Percentiles rank a stretch among this genome's conserved stretches.
Conservation (phyloP, 2,113 vertebrate species). For the Gobius niger region DNA sequence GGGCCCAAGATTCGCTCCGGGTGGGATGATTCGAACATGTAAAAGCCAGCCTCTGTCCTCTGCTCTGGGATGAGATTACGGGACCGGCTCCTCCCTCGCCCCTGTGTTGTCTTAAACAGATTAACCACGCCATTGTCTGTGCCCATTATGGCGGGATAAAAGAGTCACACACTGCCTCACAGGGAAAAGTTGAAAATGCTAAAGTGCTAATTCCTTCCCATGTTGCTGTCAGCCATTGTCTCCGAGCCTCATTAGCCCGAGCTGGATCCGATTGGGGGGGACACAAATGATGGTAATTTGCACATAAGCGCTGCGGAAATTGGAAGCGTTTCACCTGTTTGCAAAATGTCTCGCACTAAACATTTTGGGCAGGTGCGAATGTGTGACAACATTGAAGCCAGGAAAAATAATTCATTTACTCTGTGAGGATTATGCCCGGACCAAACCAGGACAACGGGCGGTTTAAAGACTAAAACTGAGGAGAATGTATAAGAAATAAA, state of each 20-base stretch:
- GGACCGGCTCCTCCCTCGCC: conserved; percentile 51
- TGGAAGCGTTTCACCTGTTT: conserved; percentile 25
- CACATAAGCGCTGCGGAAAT: conserved; percentile 10
- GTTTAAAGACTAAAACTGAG: too few species aligned
- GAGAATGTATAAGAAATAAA: too few species aligned
- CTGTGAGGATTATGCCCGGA: neutral
- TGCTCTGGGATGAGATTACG: conserved; percentile 63
- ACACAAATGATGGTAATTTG: conserved; percentile 23
- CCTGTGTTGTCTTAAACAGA: conserved; percentile 64
- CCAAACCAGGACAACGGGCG: too few species aligned
- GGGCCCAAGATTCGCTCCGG: conserved; percentile 21
- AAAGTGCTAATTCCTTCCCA: conserved; percentile 53
- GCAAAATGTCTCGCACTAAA: conserved; percentile 15
- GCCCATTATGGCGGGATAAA: conserved; percentile 63
- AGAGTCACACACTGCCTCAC: conserved; percentile 43
- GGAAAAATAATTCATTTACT: neutral
- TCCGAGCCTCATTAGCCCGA: conserved; percentile 48
- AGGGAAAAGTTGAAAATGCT: conserved; percentile 53
- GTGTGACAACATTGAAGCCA: conserved; percentile 1
- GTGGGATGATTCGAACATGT: conserved; percentile 50
- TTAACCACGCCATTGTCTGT: conserved; percentile 67
- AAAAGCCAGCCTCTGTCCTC: conserved; percentile 46
- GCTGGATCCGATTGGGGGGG: conserved; percentile 41
- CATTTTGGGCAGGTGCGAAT: conserved; percentile 13
- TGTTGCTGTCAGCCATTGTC: conserved; percentile 53